Conservation (phyloP, 2,113 vertebrate species). For the Gallinago undulata region DNA sequence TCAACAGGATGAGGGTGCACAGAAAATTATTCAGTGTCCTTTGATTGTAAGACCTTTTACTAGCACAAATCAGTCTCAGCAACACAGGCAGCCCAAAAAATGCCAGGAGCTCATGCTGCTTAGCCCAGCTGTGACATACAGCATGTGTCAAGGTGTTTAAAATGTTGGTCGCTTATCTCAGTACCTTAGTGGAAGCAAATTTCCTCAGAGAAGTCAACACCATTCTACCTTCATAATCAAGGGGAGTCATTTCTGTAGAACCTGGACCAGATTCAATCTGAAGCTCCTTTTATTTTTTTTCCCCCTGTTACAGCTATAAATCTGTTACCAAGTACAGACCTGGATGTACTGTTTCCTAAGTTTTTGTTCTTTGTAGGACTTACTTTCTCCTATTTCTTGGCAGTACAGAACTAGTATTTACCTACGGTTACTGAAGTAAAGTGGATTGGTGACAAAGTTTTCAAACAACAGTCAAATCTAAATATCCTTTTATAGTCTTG, state of each 20-base stretch:
- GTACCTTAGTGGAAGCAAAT: background rate
- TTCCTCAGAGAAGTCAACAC: background rate
- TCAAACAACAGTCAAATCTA: background rate
- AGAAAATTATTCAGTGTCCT: background rate
- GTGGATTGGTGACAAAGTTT: background rate
- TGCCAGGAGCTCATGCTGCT: background rate
- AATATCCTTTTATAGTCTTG: background rate
- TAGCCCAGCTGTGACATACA: background rate
- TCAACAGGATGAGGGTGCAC: background rate
- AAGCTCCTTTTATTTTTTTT: background rate
- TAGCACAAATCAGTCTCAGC: background rate
- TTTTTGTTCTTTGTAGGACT: background rate
- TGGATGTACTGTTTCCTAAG: background rate
- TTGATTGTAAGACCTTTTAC: background rate
- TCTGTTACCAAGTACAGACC: background rate
- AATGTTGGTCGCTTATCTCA: background rate
- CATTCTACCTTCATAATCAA: background rate
- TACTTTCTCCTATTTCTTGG: background rate
- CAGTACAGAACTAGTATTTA: background rate
- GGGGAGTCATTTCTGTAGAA: background rate
- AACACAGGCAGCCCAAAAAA: background rate
- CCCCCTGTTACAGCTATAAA: background rate
- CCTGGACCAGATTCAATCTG: background rate
- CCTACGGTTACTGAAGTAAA: background rate
- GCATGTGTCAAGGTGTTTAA: background rate